Evolutionary conservation across 2,113 vertebrate genomes (phyloP), one percentile per base, ranked within the genome.

Genomic region (Boleophthalmus pectinirostris): DNA sequence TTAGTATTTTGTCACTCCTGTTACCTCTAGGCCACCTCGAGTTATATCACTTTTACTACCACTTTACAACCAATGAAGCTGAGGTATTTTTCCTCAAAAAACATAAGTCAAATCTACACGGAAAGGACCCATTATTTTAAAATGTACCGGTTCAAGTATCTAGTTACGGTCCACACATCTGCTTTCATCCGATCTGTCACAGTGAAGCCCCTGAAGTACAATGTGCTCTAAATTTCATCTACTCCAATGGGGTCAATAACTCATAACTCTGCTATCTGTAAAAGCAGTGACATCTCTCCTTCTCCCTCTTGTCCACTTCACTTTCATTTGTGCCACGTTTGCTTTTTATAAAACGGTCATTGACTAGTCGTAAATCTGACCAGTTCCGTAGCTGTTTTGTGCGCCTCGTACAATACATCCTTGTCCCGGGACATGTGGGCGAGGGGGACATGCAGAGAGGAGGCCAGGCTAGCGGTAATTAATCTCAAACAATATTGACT

Each of bases 401-500:
- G 72, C 72, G 79, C 5, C 61, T 15, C 20, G 66, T 74, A 90
- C 87, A 82, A 88, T 74, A 82, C 81, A 83, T 83, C 75, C 81
- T 70, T 60, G 80, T 86, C 84, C 81, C 70, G 15, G 82, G 80
- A 88, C 82, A 67, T 45, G 83, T 77, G 25, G 33, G 80, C 45
- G 46, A 79, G 84, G 49, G 86, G 85, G 88, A 76, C 87, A 49
- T 78, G 80, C 82, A 79, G 63, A 82, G 80, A 43, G 71, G 78
- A 82, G 82, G 81, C 72, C 81, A 77, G 70, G 75, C 60, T 80
- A 76, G 80, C 68, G 77, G 89, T 92, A 88, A 93, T 93, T 92
- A 90, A 94, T 93, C 89, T 90, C 80, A 71, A 78, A 84, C 78
- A 83, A 87, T 92, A 92, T 92, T 91, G 90, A 93, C 91, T 92